Evolutionary conservation across 2,888 invertebrate species (phyloP).

Genomic region (Volucella zonaria): DNA sequence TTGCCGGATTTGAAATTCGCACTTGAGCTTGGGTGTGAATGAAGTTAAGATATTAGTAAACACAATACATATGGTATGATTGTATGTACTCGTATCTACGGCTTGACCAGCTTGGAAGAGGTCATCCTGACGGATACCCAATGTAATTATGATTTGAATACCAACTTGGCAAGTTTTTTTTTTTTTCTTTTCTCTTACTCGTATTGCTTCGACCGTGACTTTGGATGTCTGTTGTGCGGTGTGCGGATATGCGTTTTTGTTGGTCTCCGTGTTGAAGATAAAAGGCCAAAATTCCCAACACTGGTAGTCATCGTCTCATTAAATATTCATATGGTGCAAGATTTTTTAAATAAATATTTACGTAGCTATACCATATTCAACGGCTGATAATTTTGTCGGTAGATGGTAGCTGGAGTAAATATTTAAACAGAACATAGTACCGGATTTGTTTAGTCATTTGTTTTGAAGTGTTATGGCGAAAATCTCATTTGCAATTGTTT

Average conservation of each 20-base stretch:
- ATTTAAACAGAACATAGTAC: slow-evolving; percentile 14
- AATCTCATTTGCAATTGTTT: slow-evolving; percentile 9
- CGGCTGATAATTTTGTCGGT: neutral
- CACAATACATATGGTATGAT: no score
- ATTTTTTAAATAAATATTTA: slow-evolving; percentile 15
- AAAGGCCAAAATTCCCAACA: neutral
- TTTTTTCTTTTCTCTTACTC: slow-evolving; percentile 16
- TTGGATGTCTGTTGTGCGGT: slow-evolving; percentile 36
- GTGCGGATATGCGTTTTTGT: slow-evolving; percentile 10
- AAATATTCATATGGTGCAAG: slow-evolving; percentile 13
- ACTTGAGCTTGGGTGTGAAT: slow-evolving; percentile 11
- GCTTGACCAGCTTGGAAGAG: slow-evolving; percentile 44
- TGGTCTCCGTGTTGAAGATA: neutral
- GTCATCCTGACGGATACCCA: slow-evolving; percentile 41
- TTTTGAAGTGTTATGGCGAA: slow-evolving; percentile 12
- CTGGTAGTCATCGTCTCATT: slow-evolving; percentile 13
- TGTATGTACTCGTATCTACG: neutral
- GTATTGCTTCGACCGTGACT: slow-evolving; percentile 13
- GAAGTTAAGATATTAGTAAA: no score
- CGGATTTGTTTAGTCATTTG: slow-evolving; percentile 25
- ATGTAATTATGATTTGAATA: slow-evolving; percentile 39
- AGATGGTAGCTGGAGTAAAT: slow-evolving; percentile 11
- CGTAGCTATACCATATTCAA: neutral
- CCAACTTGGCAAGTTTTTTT: slow-evolving; percentile 29
- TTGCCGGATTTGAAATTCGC: slow-evolving; percentile 63